These are phyloP conservation scores for Loxodonta africana DNA, from an alignment of 2,113 vertebrate species.

Conservation along the genomic window DNA sequence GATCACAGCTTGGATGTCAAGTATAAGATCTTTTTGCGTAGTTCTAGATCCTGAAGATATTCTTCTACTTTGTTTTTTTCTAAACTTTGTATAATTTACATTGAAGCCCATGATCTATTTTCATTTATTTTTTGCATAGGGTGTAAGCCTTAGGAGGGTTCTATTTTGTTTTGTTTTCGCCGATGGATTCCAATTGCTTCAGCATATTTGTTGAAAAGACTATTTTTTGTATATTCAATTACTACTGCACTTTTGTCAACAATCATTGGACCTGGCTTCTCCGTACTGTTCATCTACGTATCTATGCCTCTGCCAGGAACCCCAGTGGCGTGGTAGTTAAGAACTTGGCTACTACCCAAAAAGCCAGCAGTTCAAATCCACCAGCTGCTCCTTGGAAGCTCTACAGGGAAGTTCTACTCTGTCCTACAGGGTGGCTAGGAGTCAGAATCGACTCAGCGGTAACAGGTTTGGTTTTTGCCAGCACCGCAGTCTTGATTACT, in stretches of 20 bases:
- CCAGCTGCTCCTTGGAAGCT: too few species aligned
- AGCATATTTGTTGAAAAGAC: neutral
- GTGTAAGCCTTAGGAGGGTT: neutral
- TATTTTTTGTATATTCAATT: neutral
- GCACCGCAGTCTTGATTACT: neutral
- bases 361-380: too few species aligned
- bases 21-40: neutral
- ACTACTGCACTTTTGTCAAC: neutral
- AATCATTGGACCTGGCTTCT: neutral
- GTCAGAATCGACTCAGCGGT: too few species aligned
- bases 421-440: too few species aligned
- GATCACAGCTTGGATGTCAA: neutral
- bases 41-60: neutral
- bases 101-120: neutral
- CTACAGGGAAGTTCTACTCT: too few species aligned
- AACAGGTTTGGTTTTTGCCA: neutral
- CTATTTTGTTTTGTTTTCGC: neutral
- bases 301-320: neutral
- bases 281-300: neutral
- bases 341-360: too few species aligned
- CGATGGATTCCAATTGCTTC: neutral
- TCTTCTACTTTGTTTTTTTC: neutral
- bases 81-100: neutral
- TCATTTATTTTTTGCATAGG: neutral
- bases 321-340: too few species aligned